Conservation (phyloP, 2,797 vertebrate genomes). For the Mastacembelus armatus region DNA sequence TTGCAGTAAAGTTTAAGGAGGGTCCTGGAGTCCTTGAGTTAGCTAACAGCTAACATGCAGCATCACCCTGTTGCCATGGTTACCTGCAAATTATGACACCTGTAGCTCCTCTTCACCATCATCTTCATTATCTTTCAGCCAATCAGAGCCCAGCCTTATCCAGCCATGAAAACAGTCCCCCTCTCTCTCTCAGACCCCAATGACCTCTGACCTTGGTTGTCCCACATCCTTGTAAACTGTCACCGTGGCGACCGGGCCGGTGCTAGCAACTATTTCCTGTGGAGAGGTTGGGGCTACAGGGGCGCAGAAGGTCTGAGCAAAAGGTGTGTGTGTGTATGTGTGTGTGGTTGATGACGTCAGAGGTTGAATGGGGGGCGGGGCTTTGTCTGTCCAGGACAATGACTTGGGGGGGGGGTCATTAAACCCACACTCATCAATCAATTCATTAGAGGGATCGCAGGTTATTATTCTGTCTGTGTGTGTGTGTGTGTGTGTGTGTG, state of each 20-base stretch:
- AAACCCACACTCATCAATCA: slow-evolving; percentile 62
- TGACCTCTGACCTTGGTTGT: slow-evolving; percentile 68
- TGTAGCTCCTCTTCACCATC: background rate
- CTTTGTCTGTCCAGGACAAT: slow-evolving; percentile 64
- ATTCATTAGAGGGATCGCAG: slow-evolving; percentile 36
- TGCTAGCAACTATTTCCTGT: slow-evolving; percentile 74
- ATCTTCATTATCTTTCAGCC: background rate
- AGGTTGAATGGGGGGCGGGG: slow-evolving; percentile 57
- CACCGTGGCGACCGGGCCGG: slow-evolving; percentile 60
- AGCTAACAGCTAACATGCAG: background rate
- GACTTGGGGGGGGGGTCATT: slow-evolving; percentile 62
- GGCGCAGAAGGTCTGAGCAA: slow-evolving; percentile 43
- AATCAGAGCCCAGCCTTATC: background rate
- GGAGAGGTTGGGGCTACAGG: slow-evolving; percentile 46
- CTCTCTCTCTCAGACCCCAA: background rate
- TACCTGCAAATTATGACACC: slow-evolving; percentile 12
- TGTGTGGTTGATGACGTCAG: slow-evolving; percentile 53
- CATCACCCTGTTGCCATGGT: slow-evolving; percentile 1
- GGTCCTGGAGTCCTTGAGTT: background rate
- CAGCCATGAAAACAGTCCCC: background rate
- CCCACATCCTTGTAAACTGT: slow-evolving; percentile 70
- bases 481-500: slow-evolving; percentile 20
- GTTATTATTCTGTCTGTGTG: slow-evolving; percentile 26
- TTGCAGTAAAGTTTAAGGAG: background rate
- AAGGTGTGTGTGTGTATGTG: slow-evolving; percentile 31